Base-by-base conservation (phyloP, 2,113 vertebrate genomes). In the Lophius piscatorius region DNA sequence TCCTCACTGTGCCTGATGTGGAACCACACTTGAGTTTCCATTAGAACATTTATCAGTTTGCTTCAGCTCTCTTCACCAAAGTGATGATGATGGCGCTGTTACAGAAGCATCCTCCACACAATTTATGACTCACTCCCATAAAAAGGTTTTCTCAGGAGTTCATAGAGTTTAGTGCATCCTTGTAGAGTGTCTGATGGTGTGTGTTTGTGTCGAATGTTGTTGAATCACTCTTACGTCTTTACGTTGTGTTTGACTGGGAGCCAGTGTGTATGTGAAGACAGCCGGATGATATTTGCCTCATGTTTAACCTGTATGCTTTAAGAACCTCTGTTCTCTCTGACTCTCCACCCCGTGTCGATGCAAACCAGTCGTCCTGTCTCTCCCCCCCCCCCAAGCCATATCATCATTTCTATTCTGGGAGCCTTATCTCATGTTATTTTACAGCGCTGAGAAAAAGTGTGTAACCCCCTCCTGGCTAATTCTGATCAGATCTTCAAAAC, bases 401-500 rank as follows among this genome's bases (percentile, higher is more conserved):
- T 88, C 86, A 51, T 75, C 23, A 54, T 6, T 51, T 55, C 72
- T 88, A 86, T 88, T 89, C 78, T 80, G 36, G 84, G 82, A 68
- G 20, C 17, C 74, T 86, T 90, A 87, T 91, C 88, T 88, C 23
- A 13, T 85, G 80, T 78, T 88, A 71, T 86, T 88, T 82, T 6
- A 31, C n/a, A n/a, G n/a, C n/a, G n/a, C n/a, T n/a, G n/a, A n/a
- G n/a, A n/a, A n/a, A n/a, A n/a, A n/a, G n/a, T n/a, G n/a, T n/a
- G n/a, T n/a, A n/a, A n/a, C n/a, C n/a, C n/a, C n/a, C n/a, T n/a
- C n/a, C n/a, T n/a, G n/a, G n/a, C n/a, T n/a, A n/a, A n/a, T n/a
- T n/a, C n/a, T n/a, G n/a, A n/a, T n/a, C n/a, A n/a, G n/a, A n/a
- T n/a, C n/a, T n/a, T n/a, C n/a, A n/a, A n/a, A n/a, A n/a, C n/a